These are phyloP conservation scores for Aphelenchoides fujianensis DNA, from an alignment of 1,140 invertebrate genomes.

Conservation along the genomic window DNA sequence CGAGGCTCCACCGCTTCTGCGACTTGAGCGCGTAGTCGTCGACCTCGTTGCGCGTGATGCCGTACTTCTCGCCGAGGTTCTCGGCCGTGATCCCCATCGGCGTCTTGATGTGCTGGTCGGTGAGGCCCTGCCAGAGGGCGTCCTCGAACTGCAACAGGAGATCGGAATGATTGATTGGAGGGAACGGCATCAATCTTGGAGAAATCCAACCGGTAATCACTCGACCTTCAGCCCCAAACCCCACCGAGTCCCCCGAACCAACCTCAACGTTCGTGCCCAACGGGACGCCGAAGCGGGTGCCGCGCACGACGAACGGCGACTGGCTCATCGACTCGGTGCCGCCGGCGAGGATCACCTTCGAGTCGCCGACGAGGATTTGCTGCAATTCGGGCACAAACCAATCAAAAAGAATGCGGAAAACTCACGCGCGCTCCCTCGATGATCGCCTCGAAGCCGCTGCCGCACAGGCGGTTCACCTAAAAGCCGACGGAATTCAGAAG, in stretches of 20 bases:
- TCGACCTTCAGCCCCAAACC: neutral
- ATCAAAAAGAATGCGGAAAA: neutral
- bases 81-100: conserved; percentile 97
- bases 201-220: too few relatives aligned
- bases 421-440: conserved; percentile 81
- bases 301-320: conserved; percentile 81
- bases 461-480: conserved; percentile 71
- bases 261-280: conserved; percentile 73
- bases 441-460: conserved; percentile 90
- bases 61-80: conserved; percentile 87
- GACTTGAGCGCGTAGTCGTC: conserved; percentile 84
- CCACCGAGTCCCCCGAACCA: conserved; percentile 9
- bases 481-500: too few relatives aligned
- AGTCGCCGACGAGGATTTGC: conserved; percentile 82
- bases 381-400: too few relatives aligned
- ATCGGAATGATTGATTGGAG: too few relatives aligned
- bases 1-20: conserved; percentile 66
- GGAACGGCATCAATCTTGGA: too few relatives aligned
- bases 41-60: conserved; percentile 78
- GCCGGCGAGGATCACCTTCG: conserved; percentile 82
- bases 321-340: conserved; percentile 94
- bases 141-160: conserved; percentile 76
- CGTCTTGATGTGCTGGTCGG: conserved; percentile 81
- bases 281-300: conserved; percentile 82
- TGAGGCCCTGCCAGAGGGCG: conserved; percentile 82